Evolutionary conservation across 2,888 invertebrate genomes (phyloP).

Genomic region (Cyclophora albipunctata): DNA sequence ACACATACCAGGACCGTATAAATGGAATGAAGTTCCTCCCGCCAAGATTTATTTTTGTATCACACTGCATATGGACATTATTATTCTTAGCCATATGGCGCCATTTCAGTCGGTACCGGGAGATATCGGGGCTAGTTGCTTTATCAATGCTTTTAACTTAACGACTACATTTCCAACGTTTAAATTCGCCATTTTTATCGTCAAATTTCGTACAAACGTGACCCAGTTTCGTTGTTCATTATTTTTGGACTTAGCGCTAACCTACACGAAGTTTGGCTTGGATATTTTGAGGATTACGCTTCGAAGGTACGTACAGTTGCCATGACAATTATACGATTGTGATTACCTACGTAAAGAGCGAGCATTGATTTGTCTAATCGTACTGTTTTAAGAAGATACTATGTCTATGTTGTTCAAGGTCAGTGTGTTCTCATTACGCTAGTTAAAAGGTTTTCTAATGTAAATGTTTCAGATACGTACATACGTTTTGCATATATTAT

Average conservation of each 20-base stretch:
- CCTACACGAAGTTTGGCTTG: neutral
- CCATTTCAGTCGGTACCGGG: slow-evolving; percentile 35
- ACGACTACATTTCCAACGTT: slow-evolving; percentile 16
- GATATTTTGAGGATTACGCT: slow-evolving; percentile 32
- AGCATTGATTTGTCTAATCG: slow-evolving; percentile 6
- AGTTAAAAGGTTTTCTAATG: too few relatives aligned
- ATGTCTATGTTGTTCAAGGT: slow-evolving; percentile 10
- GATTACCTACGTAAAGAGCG: slow-evolving; percentile 29
- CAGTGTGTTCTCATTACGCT: slow-evolving; percentile 2
- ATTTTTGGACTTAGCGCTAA: too few relatives aligned
- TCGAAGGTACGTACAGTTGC: slow-evolving; percentile 50
- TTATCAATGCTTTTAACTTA: too few relatives aligned
- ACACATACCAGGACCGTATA: slow-evolving; percentile 27
- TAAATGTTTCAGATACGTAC: too few relatives aligned
- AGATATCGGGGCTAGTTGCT: slow-evolving; percentile 25
- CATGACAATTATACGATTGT: slow-evolving; percentile 44
- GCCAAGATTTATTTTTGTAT: slow-evolving; percentile 64
- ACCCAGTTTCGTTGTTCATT: slow-evolving; percentile 41
- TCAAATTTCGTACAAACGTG: slow-evolving; percentile 40
- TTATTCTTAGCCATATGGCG: slow-evolving; percentile 56
- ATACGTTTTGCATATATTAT: too few relatives aligned
- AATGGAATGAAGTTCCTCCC: slow-evolving; percentile 54
- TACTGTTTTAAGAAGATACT: slow-evolving; percentile 3
- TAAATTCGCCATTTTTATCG: slow-evolving; percentile 24
- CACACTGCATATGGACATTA: slow-evolving; percentile 53